Evolutionary conservation across 2,797 vertebrate species (phyloP).

Genomic region (Pelochelys cantorii): DNA sequence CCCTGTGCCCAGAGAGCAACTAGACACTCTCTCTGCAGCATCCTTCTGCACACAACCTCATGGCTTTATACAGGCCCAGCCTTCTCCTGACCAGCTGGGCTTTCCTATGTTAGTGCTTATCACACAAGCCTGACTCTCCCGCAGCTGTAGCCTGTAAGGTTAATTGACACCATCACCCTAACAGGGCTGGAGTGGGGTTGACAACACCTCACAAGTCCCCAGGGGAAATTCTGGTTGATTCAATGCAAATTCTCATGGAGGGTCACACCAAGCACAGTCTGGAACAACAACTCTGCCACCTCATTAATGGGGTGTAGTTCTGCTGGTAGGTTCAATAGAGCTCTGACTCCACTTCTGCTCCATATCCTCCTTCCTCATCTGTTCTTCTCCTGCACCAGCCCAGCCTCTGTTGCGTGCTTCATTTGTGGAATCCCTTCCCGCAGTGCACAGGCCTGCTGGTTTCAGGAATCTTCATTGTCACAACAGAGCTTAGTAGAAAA

Average conservation of each 20-base stretch:
- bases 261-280: background rate
- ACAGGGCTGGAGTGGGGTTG: background rate
- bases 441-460: background rate
- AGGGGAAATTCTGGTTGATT: background rate
- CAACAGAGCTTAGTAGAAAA: background rate
- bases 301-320: background rate
- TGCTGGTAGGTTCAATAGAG: background rate
- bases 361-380: background rate
- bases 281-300: background rate
- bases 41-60: background rate
- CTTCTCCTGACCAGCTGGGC: background rate
- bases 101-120: background rate
- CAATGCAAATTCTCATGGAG: background rate
- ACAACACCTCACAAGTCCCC: background rate
- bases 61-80: background rate
- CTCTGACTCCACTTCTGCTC: background rate
- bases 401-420: background rate
- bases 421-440: background rate
- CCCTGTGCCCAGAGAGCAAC: background rate
- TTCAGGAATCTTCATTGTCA: background rate
- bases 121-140: background rate
- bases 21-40: background rate
- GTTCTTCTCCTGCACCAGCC: background rate
- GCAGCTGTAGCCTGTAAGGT: background rate
- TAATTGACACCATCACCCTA: background rate